These are phyloP conservation scores for Penaeus vannamei DNA, from an alignment of 1,140 invertebrate species.

Conservation along the genomic window DNA sequence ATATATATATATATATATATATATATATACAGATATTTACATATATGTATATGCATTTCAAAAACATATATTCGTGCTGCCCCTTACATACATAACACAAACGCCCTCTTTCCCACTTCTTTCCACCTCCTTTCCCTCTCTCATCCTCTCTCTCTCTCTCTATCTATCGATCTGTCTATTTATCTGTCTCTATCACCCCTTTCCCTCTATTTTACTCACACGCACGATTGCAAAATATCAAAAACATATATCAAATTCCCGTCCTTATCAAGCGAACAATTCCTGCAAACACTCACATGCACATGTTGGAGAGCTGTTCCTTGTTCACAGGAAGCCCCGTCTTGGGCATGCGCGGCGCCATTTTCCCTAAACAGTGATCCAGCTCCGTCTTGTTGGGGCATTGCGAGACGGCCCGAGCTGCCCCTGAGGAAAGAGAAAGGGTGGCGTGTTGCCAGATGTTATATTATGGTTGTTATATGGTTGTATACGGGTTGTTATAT, in stretches of 20 bases:
- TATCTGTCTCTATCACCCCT: neutral
- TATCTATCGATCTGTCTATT: too few relatives aligned
- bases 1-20: too few relatives aligned
- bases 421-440: neutral
- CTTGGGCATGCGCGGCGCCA: slow-evolving; percentile 39
- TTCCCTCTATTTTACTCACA: slow-evolving; percentile 13
- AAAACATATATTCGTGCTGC: too few relatives aligned
- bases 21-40: too few relatives aligned
- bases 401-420: slow-evolving; percentile 7
- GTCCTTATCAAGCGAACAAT: neutral
- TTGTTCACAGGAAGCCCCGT: slow-evolving; percentile 31
- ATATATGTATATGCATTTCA: too few relatives aligned
- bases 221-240: neutral
- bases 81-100: too few relatives aligned
- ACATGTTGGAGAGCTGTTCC: slow-evolving; percentile 32
- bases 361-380: slow-evolving; percentile 7
- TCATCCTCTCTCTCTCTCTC: too few relatives aligned
- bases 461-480: too few relatives aligned
- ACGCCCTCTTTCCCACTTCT: too few relatives aligned
- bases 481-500: too few relatives aligned
- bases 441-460: too few relatives aligned
- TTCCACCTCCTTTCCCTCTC: too few relatives aligned
- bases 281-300: slow-evolving; percentile 23
- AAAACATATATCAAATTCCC: neutral
- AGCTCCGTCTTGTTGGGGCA: slow-evolving; percentile 52